These are phyloP conservation scores for Amblyopsis hoosieri DNA, from an alignment of 2,797 vertebrate species.

Conservation along the genomic window DNA sequence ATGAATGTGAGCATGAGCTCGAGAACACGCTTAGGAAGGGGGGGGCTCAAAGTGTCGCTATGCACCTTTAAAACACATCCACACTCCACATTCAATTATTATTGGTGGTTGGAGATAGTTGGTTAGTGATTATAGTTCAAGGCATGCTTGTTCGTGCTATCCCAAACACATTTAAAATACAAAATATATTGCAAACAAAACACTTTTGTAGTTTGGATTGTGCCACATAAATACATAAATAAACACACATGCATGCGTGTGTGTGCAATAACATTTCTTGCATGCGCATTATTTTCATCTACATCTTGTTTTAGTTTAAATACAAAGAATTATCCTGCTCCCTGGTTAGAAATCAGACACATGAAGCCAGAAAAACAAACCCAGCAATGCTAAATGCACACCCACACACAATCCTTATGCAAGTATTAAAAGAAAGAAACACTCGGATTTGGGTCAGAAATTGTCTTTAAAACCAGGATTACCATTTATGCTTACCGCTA, in stretches of 20 bases:
- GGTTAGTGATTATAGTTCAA: neutral
- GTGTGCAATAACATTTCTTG: slow-evolving; percentile 44
- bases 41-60: no score
- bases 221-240: slow-evolving; percentile 26
- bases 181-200: slow-evolving; percentile 19
- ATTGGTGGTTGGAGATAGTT: neutral
- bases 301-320: slow-evolving; percentile 38
- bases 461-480: no score
- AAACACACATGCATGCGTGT: slow-evolving; percentile 24
- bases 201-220: slow-evolving; percentile 1
- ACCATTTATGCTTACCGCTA: no score
- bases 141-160: slow-evolving; percentile 16
- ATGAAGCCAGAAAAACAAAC: slow-evolving; percentile 40
- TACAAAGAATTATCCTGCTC: slow-evolving; percentile 30
- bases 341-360: slow-evolving; percentile 47
- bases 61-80: no score
- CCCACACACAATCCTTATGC: slow-evolving; percentile 14
- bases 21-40: no score
- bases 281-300: slow-evolving; percentile 51
- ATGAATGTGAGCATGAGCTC: no score
- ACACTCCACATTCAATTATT: slow-evolving; percentile 3
- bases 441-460: no score
- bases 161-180: slow-evolving; percentile 3
- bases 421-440: slow-evolving; percentile 17
- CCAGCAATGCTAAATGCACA: slow-evolving; percentile 19